These are phyloP conservation scores for Microcebus lehilahytsara DNA, from an alignment of 2,113 vertebrate species.

Conservation along the genomic window DNA sequence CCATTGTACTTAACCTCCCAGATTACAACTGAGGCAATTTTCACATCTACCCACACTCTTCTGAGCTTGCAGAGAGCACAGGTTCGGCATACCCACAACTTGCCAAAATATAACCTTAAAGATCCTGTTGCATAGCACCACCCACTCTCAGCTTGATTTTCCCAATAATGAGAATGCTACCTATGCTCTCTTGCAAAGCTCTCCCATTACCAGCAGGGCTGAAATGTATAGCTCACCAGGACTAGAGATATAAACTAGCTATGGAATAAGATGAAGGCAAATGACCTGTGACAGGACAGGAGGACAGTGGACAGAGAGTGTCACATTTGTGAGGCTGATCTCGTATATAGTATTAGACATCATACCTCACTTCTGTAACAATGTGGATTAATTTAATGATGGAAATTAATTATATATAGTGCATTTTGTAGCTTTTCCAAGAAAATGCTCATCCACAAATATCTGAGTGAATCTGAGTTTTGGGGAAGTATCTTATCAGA, in stretches of 20 bases:
- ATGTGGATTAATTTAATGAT: neutral
- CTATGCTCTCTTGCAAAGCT: no score
- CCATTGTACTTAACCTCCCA: no score
- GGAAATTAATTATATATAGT: neutral
- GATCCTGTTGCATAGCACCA: neutral
- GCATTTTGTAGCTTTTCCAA: neutral
- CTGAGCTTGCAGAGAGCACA: neutral
- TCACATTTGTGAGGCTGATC: accelerated
- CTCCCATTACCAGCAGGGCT: neutral
- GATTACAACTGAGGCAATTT: neutral
- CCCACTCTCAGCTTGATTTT: neutral
- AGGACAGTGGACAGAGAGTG: neutral
- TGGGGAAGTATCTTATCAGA: neutral
- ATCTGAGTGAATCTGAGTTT: neutral
- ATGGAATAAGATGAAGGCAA: neutral
- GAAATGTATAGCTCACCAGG: accelerated
- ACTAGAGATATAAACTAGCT: no score
- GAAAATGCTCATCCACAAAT: neutral
- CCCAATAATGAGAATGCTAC: no score
- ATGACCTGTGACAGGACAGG: accelerated
- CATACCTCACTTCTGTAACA: neutral
- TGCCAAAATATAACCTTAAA: neutral
- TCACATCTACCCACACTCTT: neutral
- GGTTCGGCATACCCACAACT: neutral
- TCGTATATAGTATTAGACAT: neutral